Conservation (phyloP, 2,113 vertebrate genomes). For the Rhombomys opimus region DNA sequence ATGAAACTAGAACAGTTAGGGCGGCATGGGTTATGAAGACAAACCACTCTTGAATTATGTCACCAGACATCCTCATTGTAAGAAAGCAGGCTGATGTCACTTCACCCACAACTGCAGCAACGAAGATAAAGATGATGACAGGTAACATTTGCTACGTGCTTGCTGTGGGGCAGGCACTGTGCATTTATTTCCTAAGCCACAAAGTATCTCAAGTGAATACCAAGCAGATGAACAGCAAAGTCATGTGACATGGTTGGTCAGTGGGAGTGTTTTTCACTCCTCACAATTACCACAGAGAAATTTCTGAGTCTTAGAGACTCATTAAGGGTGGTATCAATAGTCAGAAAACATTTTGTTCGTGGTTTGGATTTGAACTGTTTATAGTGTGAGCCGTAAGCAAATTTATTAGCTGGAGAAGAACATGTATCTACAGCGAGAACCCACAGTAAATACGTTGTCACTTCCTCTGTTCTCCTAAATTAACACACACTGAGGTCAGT, state of each 20-base stretch:
- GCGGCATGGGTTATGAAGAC: not conserved
- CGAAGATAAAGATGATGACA: not conserved
- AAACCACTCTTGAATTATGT: not conserved
- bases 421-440: not conserved
- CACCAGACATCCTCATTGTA: not conserved
- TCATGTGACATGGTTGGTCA: not conserved
- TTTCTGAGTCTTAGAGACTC: not conserved
- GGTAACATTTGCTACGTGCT: not conserved
- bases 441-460: not conserved
- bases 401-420: not conserved
- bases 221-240: not conserved
- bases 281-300: not conserved
- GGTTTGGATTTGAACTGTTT: not conserved
- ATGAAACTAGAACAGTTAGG: not conserved
- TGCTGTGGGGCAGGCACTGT: not conserved
- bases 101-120: not conserved
- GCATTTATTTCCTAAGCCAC: not conserved
- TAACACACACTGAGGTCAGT: not conserved
- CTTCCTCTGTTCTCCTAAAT: not conserved
- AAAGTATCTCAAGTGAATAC: not conserved
- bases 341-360: not conserved
- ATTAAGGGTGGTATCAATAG: not conserved
- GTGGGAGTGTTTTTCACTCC: not conserved
- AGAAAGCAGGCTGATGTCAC: not conserved
- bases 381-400: not conserved